These are phyloP conservation scores for Caerostris extrusa DNA, from an alignment of 1,140 invertebrate species.

Conservation along the genomic window DNA sequence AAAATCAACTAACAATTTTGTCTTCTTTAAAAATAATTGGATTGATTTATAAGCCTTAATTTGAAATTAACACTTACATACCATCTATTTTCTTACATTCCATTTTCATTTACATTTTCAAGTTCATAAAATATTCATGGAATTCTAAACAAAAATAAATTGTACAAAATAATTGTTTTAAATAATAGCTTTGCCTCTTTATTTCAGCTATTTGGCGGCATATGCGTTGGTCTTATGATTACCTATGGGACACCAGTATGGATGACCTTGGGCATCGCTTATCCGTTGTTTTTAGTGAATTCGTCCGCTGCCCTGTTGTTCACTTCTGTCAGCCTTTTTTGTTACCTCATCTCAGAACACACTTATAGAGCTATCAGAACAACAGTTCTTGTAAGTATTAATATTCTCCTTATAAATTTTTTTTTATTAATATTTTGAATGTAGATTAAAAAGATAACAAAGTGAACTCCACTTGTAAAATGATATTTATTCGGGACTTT, in stretches of 20 bases:
- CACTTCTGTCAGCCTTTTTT: conserved; percentile 86
- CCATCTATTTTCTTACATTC: no score
- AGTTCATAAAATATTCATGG: no score
- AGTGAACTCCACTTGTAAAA: not conserved
- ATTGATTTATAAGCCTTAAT: no score
- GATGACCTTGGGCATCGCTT: conserved; percentile 86
- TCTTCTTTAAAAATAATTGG: no score
- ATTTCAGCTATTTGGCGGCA: conserved; percentile 86
- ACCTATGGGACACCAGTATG: conserved; percentile 88
- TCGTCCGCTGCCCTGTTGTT: conserved; percentile 88
- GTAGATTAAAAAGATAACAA: not conserved
- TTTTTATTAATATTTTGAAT: not conserved
- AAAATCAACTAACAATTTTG: no score
- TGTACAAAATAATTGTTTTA: no score
- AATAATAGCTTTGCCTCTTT: not conserved
- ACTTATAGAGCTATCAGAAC: conserved; percentile 87
- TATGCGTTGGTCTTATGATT: conserved; percentile 89
- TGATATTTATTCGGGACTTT: no score
- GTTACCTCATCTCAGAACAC: conserved; percentile 89
- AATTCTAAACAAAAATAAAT: no score
- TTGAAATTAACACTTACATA: no score
- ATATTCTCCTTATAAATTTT: conserved; percentile 5
- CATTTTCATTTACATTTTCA: no score
- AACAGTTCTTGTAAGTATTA: conserved; percentile 88
- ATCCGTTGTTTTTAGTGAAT: conserved; percentile 89